Evolutionary conservation across 2,888 invertebrate species (phyloP).

Genomic region (Cerastis leucographa): DNA sequence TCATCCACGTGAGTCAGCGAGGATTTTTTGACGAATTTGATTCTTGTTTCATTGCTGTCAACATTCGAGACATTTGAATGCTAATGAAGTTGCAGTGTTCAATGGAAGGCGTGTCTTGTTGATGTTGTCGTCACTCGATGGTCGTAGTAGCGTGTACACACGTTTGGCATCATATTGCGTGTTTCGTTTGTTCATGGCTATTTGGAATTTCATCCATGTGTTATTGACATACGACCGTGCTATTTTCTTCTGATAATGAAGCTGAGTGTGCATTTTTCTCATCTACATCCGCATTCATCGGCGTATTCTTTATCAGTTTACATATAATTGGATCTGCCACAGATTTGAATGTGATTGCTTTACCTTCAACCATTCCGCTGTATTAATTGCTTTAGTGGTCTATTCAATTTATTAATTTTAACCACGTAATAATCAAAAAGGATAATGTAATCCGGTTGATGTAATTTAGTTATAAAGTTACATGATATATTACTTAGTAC

Average conservation of each 20-base stretch:
- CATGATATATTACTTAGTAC: slow-evolving; percentile 50
- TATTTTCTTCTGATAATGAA: slow-evolving; percentile 64
- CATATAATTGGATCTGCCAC: slow-evolving; percentile 11
- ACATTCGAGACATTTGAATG: slow-evolving; percentile 61
- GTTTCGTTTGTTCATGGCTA: slow-evolving; percentile 72
- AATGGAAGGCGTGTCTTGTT: slow-evolving; percentile 78
- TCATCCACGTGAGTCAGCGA: slow-evolving; percentile 79
- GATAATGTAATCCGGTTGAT: slow-evolving; percentile 60
- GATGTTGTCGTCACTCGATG: slow-evolving; percentile 64
- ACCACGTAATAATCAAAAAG: slow-evolving; percentile 10
- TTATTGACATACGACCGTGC: slow-evolving; percentile 68
- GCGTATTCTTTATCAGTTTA: slow-evolving; percentile 7
- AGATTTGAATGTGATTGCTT: slow-evolving; percentile 9
- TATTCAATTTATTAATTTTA: slow-evolving; percentile 8
- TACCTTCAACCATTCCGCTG: not conserved
- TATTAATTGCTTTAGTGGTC: not conserved
- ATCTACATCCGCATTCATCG: slow-evolving; percentile 27
- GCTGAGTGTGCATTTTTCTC: slow-evolving; percentile 34
- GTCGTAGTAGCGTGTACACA: slow-evolving; percentile 65
- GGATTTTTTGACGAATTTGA: slow-evolving; percentile 53
- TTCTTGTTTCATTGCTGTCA: slow-evolving; percentile 77
- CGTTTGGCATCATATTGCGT: slow-evolving; percentile 74
- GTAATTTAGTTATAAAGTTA: slow-evolving; percentile 75
- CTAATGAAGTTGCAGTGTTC: slow-evolving; percentile 69
- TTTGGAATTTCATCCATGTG: slow-evolving; percentile 77